These are phyloP conservation scores for Aelia acuminata DNA, from an alignment of 2,888 invertebrate genomes.

Conservation along the genomic window DNA sequence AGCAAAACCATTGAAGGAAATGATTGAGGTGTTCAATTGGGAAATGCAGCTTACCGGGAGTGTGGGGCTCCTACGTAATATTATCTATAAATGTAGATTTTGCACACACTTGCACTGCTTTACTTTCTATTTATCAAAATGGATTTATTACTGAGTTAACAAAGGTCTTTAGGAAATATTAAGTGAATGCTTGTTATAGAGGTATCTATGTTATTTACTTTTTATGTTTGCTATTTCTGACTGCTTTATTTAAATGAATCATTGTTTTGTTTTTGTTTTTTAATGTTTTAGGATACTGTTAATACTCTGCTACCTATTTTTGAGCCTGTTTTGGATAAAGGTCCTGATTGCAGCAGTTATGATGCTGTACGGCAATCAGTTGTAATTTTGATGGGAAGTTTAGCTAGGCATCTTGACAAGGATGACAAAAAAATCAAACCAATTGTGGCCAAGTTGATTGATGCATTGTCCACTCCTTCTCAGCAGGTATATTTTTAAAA, in stretches of 20 bases:
- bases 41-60: no score
- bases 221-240: background rate
- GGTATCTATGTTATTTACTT: background rate
- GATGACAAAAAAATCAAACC: slow-evolving; percentile 91
- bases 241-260: background rate
- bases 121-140: no score
- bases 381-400: slow-evolving; percentile 95
- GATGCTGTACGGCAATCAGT: slow-evolving; percentile 97
- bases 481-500: slow-evolving; percentile 81
- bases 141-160: no score
- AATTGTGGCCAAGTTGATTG: slow-evolving; percentile 91
- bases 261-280: background rate
- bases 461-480: slow-evolving; percentile 95
- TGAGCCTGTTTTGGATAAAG: slow-evolving; percentile 92
- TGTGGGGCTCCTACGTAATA: no score
- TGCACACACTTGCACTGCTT: no score
- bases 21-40: no score
- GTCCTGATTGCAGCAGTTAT: slow-evolving; percentile 89
- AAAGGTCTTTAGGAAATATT: background rate
- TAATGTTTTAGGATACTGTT: slow-evolving; percentile 74
- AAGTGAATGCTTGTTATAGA: background rate
- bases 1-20: no score
- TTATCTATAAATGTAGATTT: no score
- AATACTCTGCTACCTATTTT: slow-evolving; percentile 89
- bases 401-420: slow-evolving; percentile 95